Evolutionary conservation across 2,797 vertebrate species (phyloP).

Genomic region (Melanotaenia nigrans): DNA sequence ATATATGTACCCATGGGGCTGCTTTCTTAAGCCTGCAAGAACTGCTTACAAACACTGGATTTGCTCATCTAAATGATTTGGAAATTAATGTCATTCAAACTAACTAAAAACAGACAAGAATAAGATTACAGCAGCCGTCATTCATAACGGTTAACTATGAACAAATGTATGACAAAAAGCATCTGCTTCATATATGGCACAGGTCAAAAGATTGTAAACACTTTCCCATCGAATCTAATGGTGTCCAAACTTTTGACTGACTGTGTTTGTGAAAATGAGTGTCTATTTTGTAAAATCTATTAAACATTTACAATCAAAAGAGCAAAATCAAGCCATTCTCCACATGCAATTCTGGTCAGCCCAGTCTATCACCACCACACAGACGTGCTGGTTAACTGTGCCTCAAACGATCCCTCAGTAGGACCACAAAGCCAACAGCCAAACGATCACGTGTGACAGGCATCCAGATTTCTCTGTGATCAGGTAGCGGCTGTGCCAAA

Average conservation of each 20-base stretch:
- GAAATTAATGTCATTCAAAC: neutral
- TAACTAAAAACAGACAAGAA: neutral
- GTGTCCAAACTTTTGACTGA: too few species aligned
- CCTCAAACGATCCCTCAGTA: constrained; percentile 46
- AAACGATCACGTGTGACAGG: constrained; percentile 44
- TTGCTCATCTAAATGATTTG: neutral
- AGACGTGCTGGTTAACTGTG: constrained; percentile 41
- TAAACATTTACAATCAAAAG: neutral
- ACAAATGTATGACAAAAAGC: neutral
- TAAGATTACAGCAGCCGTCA: neutral
- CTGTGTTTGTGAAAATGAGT: neutral
- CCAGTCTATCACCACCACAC: neutral
- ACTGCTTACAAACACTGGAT: neutral
- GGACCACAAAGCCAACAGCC: constrained; percentile 14
- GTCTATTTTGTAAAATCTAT: neutral
- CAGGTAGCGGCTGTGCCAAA: constrained; percentile 50
- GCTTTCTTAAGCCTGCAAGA: neutral
- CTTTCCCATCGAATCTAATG: too few species aligned
- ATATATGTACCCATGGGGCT: neutral
- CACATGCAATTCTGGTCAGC: neutral
- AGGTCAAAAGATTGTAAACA: too few species aligned
- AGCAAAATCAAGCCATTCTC: neutral
- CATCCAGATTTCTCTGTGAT: constrained; percentile 43
- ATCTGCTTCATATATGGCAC: neutral
- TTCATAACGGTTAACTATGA: neutral